Conservation (phyloP, 2,797 vertebrate genomes). For the Brotula barbata region DNA sequence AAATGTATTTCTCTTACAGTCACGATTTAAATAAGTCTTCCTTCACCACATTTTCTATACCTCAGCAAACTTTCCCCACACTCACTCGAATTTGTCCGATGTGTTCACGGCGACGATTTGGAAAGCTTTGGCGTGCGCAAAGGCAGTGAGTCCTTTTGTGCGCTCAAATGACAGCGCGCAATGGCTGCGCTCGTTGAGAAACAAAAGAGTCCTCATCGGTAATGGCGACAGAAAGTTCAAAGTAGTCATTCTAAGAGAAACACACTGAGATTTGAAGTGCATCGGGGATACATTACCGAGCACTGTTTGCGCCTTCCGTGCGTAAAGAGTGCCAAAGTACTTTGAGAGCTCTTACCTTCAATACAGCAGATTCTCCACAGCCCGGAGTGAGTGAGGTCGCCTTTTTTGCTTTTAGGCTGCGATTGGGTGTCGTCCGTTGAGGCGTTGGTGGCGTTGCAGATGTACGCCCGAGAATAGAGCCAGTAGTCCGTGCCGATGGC, state of each 20-base stretch:
- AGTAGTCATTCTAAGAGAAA: not conserved
- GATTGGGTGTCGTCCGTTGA: slow-evolving; percentile 83
- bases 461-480: slow-evolving; percentile 94
- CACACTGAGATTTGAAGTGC: fast-evolving
- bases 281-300: not conserved
- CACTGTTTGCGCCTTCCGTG: not conserved
- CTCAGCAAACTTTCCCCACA: slow-evolving; percentile 7
- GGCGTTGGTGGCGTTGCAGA: slow-evolving; percentile 92
- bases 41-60: not conserved
- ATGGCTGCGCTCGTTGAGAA: not conserved
- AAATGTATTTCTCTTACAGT: not conserved
- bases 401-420: slow-evolving; percentile 83
- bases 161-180: slow-evolving; percentile 29
- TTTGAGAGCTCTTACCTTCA: slow-evolving; percentile 79
- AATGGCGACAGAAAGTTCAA: not conserved
- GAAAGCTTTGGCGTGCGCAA: slow-evolving; percentile 48
- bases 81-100: not conserved
- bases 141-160: slow-evolving; percentile 34
- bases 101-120: not conserved
- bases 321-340: not conserved
- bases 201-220: slow-evolving; percentile 13
- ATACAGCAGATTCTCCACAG: slow-evolving; percentile 96
- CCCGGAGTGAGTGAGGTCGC: slow-evolving; percentile 93
- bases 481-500: slow-evolving; percentile 98
- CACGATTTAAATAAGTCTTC: not conserved